Evolutionary conservation across 1,140 invertebrate genomes (phyloP), one percentile per base, ranked within the genome.

Genomic region (Aphelenchoides besseyi): DNA sequence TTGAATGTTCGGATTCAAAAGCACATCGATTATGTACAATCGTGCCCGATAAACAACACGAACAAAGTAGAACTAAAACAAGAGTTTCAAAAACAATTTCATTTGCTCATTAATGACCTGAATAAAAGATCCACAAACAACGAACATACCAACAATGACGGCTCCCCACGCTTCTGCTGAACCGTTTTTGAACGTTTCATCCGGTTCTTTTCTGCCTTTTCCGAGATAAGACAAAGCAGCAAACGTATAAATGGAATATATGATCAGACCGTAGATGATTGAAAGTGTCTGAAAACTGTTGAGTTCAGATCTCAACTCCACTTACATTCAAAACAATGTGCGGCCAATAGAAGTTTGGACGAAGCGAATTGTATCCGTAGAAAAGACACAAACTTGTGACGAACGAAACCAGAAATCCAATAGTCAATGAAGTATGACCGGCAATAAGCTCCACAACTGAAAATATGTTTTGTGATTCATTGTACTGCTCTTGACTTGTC

Each of bases 341-440:
- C 55, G 55, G 55, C 55, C 5, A 59, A 33, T 59, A 59, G 55
- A 59, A 59, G 55, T 59, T 59, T 28, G 55, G 55, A 5, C 18
- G 5, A 5, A 8, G 18, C 5, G 55, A 8, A 8, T 59, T 59
- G 18, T 59, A 16, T 59, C 55, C 55, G 18, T 59, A 59, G 5
- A 59, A 12, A 12, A 59, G 5, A 18, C 55, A 59, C 5, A 59
- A 8, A 33, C 12, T 8, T 8, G 5, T 8, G 5, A 59, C 23
- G 12, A 59, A 18, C 18, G 5, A 5, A 23, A 59, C 23, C 26
- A 59, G 55, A n/a, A n/a, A 59, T 5, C 55, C 5, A 5, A 8
- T 5, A 59, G 55, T 23, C 5, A 59, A 29, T 23, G 18, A 33
- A 18, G 23, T 59, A 5, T 33, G 5, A n/a, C n/a, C n/a, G n/a